These are phyloP conservation scores for pig (Sus scrofa) DNA, from an alignment of 2,113 vertebrate species.

Conservation along the genomic window DNA sequence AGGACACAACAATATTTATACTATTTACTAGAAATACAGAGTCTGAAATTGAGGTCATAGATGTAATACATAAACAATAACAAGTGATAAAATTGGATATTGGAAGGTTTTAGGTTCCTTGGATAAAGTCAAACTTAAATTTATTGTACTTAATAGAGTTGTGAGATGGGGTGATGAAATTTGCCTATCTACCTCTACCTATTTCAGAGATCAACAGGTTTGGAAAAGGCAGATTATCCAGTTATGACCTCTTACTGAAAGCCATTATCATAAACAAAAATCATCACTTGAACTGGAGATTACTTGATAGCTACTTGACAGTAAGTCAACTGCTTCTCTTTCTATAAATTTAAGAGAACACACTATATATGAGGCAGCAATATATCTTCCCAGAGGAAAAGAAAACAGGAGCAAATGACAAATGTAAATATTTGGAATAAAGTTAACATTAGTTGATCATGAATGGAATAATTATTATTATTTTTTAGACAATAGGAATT, in stretches of 20 bases:
- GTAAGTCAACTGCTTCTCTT: not conserved
- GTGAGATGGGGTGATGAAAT: not conserved
- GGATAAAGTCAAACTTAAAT: constrained; percentile 7
- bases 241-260: not conserved
- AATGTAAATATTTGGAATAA: not conserved
- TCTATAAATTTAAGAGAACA: not conserved
- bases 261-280: not conserved
- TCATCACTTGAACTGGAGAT: not conserved
- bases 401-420: not conserved
- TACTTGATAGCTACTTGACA: not conserved
- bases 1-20: not conserved
- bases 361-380: not conserved
- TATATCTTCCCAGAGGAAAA: not conserved
- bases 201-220: not conserved
- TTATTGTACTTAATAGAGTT: not conserved
- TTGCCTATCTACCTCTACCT: not conserved
- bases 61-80: not conserved
- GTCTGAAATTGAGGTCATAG: not conserved
- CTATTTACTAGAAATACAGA: not conserved
- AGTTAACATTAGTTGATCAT: not conserved
- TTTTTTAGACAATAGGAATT: too few species aligned
- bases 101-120: not conserved
- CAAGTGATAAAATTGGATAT: not conserved
- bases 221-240: not conserved
- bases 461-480: too few species aligned